Percentiles rank a stretch among this genome's conserved stretches.
These are phyloP conservation scores for Steatornis caripensis DNA, from an alignment of 2,113 vertebrate species.

Conservation along the genomic window DNA sequence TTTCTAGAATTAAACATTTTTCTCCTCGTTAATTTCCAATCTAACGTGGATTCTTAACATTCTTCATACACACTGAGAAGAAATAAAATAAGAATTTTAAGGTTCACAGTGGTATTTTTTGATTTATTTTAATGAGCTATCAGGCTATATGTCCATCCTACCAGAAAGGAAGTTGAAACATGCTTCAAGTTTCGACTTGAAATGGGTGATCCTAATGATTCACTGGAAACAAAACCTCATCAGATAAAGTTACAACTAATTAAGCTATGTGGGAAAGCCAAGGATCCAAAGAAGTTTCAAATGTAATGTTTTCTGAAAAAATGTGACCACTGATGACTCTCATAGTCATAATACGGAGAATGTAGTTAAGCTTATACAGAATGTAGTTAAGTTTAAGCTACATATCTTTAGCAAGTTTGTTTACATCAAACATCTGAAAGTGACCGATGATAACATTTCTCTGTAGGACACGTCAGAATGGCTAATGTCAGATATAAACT, in stretches of 20 bases:
- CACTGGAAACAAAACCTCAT: not conserved
- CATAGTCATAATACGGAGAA: not conserved
- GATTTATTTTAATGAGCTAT: constrained; percentile 2
- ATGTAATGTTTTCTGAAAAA: not conserved
- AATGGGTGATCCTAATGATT: not conserved
- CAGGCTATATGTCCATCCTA: not conserved
- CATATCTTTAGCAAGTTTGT: accelerated
- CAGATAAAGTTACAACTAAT: not conserved
- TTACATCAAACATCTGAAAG: not conserved
- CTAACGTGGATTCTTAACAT: not conserved
- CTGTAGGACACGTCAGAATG: not conserved
- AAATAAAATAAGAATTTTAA: not conserved
- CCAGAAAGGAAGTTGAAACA: not conserved
- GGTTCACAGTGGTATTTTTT: not conserved
- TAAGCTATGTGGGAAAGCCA: not conserved
- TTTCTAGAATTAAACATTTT: not conserved
- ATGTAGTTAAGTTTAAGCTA: not conserved
- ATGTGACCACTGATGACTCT: not conserved
- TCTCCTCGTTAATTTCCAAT: not conserved
- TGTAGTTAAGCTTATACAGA: not conserved
- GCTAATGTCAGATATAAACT: not conserved
- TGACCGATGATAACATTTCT: not conserved
- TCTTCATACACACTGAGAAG: not conserved
- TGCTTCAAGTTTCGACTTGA: not conserved
- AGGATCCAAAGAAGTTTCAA: not conserved